Percentiles rank a stretch among this genome's conserved stretches.
Conservation (phyloP, 1,140 invertebrate species). For the Cataglyphis hispanica region DNA sequence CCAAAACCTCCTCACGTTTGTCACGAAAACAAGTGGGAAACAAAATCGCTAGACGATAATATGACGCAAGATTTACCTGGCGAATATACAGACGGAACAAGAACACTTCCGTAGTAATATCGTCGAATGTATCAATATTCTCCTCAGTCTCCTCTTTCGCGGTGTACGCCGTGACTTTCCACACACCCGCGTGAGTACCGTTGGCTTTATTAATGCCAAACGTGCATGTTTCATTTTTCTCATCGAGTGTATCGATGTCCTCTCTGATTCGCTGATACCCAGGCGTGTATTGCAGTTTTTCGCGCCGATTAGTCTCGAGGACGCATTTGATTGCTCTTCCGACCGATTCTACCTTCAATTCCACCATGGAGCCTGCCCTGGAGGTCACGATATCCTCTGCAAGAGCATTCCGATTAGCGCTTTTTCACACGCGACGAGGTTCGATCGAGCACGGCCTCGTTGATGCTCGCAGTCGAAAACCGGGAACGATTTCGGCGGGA, state of each 20-base stretch:
- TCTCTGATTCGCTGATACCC: neutral
- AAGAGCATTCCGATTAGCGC: slow-evolving; percentile 10
- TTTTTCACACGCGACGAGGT: slow-evolving; percentile 16
- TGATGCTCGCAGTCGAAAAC: slow-evolving; percentile 14
- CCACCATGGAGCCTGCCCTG: too few species aligned
- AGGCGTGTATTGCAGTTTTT: neutral
- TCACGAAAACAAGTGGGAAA: too few species aligned
- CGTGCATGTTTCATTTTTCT: neutral
- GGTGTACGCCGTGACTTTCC: neutral
- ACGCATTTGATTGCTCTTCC: neutral
- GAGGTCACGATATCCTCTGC: slow-evolving; percentile 1
- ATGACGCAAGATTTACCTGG: slow-evolving; percentile 25
- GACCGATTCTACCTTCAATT: neutral
- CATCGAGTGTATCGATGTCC: neutral
- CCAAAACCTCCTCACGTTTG: slow-evolving; percentile 14
- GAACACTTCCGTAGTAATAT: neutral
- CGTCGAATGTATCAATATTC: neutral
- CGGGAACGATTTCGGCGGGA: slow-evolving; percentile 33
- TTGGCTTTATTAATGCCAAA: neutral
- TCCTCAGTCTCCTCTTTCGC: neutral
- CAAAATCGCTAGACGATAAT: neutral
- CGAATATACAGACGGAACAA: neutral
- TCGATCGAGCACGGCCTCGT: slow-evolving; percentile 9
- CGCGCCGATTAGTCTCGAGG: slow-evolving; percentile 16
- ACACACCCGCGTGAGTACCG: neutral